Evolutionary conservation across 2,888 invertebrate species (phyloP), one percentile per base, ranked within the genome.

Genomic region (Pogonocherus hispidulus): DNA sequence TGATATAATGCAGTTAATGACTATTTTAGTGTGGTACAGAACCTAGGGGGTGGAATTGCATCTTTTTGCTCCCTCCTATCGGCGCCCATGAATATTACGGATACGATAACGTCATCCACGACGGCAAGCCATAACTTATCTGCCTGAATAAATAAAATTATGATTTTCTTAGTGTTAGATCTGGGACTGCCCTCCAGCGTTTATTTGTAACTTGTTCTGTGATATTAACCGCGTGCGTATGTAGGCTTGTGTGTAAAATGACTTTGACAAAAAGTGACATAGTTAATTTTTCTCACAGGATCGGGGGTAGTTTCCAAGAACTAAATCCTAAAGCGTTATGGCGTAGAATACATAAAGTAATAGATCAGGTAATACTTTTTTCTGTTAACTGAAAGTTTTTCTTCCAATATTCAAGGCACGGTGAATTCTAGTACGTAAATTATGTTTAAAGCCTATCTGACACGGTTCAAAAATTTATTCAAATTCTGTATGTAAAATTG

Each of bases 311-410:
- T 41, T 41, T 41, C 14, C 41, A 41, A n/a, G 41, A 41, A n/a
- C 41, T 41, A 16, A n/a, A 41, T n/a, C 41, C 41, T 41, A 41
- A 14, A 41, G 41, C 41, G 14, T 41, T 41, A 6, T 41, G 41
- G 41, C 41, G 41, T n/a, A 41, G 41, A 41, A n/a, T 41, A 14
- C 41, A 41, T 14, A 41, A 41, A 41, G n/a, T 41, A n/a, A 41
- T 4, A 41, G 41, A 41, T 14, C 3, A 41, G 41, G 41, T 41
- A 41, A 41, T 8, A 27, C 3, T 5, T 27, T 27, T 27, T 27
- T 5, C 27, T 27, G 8, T 3, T 3, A 27, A 5, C 8, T n/a
- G n/a, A n/a, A n/a, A n/a, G n/a, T n/a, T n/a, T n/a, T n/a, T n/a
- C n/a, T n/a, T n/a, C n/a, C n/a, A n/a, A n/a, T n/a, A n/a, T n/a